phyloP scores from a whole-genome alignment of 2,113 vertebrate species.

The Ptychochromis oligacanthus region DNA sequence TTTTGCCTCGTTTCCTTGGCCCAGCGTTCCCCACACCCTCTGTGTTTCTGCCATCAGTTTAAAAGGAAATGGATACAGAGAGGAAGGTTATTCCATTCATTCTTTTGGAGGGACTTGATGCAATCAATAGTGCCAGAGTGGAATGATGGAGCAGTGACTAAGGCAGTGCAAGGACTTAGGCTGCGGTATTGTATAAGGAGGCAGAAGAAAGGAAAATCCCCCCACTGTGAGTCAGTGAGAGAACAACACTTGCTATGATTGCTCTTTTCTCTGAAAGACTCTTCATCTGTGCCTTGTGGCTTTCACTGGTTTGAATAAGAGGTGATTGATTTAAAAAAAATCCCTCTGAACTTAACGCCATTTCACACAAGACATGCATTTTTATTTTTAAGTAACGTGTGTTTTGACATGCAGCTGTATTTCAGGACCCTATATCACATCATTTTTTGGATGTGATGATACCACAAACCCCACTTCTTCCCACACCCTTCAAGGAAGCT shows the following conservation, averaged over 20 bases:
- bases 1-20: constrained; percentile 21
- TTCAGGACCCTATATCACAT: background rate
- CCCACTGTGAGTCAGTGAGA: constrained; percentile 39
- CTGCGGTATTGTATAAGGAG: constrained; percentile 33
- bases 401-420: background rate
- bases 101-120: constrained; percentile 48
- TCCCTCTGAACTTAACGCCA: background rate
- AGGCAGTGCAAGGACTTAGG: constrained; percentile 30
- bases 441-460: background rate
- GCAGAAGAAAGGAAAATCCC: constrained; percentile 45
- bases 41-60: constrained; percentile 31
- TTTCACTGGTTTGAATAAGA: constrained; percentile 33
- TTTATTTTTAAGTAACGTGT: background rate
- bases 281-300: constrained; percentile 32
- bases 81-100: constrained; percentile 55
- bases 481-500: background rate
- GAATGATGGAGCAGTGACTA: constrained; percentile 38
- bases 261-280: constrained; percentile 37
- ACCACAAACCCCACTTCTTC: background rate
- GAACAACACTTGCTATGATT: constrained; percentile 55
- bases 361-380: constrained; percentile 1
- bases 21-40: background rate
- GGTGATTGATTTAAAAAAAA: constrained; percentile 38
- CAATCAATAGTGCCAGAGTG: constrained; percentile 61
- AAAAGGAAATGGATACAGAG: constrained; percentile 43